Percentiles rank a stretch among this genome's conserved stretches.
Conservation (phyloP, 2,888 invertebrate species). For the Ernsta delagoae region DNA sequence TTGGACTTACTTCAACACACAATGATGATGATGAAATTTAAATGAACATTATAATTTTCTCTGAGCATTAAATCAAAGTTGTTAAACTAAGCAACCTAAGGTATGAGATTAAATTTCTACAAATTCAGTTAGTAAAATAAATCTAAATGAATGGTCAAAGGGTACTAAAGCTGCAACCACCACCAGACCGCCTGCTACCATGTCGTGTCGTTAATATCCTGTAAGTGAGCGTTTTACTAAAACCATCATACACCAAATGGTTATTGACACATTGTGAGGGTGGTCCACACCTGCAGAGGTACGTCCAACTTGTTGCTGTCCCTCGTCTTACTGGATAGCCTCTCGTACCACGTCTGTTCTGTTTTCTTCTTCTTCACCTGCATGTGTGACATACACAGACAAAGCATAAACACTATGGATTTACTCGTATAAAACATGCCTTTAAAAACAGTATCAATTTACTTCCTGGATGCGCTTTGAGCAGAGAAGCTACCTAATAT, state of each 20-base stretch:
- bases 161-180: constrained; percentile 25
- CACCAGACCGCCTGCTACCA: constrained; percentile 17
- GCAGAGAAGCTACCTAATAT: no score
- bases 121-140: background rate
- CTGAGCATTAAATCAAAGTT: no score
- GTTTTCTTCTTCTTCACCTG: constrained; percentile 68
- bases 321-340: constrained; percentile 63
- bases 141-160: background rate
- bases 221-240: background rate
- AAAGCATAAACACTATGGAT: background rate
- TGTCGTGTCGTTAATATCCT: background rate
- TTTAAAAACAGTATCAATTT: background rate
- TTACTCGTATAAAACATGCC: background rate
- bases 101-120: background rate
- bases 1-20: constrained; percentile 13
- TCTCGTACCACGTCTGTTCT: constrained; percentile 77
- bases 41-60: no score
- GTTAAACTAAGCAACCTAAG: background rate
- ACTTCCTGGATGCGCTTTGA: no score
- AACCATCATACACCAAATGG: background rate
- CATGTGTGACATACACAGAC: constrained; percentile 32
- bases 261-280: constrained; percentile 16
- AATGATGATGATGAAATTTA: no score
- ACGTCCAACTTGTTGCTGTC: constrained; percentile 62
- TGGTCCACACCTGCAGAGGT: constrained; percentile 69